Evolutionary conservation across 2,797 vertebrate species (phyloP).

Genomic region (Galago senegalensis): DNA sequence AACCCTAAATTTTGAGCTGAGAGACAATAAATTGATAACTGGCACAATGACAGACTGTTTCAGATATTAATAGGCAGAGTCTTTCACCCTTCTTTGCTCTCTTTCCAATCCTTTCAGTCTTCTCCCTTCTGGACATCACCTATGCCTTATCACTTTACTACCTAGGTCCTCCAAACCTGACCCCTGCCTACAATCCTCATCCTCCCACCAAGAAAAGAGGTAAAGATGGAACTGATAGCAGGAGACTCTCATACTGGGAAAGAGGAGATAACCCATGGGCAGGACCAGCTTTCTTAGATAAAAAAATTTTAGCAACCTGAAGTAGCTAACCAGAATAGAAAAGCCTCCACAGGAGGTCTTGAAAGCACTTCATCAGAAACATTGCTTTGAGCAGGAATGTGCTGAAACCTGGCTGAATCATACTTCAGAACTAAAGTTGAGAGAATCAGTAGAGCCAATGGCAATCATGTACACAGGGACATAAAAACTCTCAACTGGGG

Average conservation of each 20-base stretch:
- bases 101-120: neutral
- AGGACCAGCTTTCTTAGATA: neutral
- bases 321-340: conserved; percentile 12
- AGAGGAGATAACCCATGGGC: neutral
- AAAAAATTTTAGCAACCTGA: neutral
- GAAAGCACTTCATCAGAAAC: neutral
- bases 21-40: neutral
- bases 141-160: neutral
- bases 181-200: neutral
- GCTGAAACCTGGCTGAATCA: neutral
- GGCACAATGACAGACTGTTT: neutral
- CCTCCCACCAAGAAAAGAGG: neutral
- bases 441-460: neutral
- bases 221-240: neutral
- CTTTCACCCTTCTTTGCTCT: neutral
- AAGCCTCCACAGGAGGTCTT: neutral
- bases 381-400: neutral
- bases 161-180: conserved; percentile 13
- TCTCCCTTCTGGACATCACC: neutral
- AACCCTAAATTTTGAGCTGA: neutral
- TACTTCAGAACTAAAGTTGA: neutral
- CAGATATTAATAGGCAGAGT: neutral
- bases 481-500: neutral
- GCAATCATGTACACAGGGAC: neutral
- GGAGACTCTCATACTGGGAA: neutral